These are phyloP conservation scores for Phorcus lineatus DNA, from an alignment of 2,888 invertebrate genomes.

Conservation along the genomic window DNA sequence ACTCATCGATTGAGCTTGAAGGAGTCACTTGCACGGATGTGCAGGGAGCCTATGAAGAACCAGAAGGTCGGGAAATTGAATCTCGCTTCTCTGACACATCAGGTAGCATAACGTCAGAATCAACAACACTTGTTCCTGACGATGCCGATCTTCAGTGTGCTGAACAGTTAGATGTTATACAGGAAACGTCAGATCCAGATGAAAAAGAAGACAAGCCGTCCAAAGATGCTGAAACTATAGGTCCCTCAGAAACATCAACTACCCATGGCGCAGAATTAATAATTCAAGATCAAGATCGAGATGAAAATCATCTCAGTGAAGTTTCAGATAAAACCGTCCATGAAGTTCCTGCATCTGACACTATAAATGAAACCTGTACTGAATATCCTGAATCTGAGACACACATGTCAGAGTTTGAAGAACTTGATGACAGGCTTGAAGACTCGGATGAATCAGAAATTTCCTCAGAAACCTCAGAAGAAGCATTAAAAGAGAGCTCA, in stretches of 20 bases:
- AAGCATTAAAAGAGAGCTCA: neutral
- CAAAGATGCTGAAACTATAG: too few species aligned
- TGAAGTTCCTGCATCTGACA: neutral
- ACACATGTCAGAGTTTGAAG: neutral
- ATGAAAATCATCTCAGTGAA: neutral
- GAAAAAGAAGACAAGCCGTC: neutral
- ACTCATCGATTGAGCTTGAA: neutral
- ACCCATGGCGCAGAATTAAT: neutral
- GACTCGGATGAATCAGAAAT: neutral
- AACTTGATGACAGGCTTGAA: neutral
- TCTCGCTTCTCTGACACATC: neutral
- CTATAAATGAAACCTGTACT: neutral
- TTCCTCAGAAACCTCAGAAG: neutral
- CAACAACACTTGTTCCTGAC: neutral
- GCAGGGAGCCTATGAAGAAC: neutral
- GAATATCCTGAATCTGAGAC: too few species aligned
- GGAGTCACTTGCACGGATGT: neutral
- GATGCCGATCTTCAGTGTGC: neutral
- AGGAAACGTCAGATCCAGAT: neutral
- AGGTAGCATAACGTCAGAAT: conserved; percentile 7
- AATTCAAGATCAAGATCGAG: neutral
- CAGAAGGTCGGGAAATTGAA: neutral
- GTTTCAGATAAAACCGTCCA: neutral
- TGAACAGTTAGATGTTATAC: neutral
- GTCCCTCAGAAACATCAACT: neutral